phyloP scores from a whole-genome alignment of 2,888 invertebrate genomes.

The Neria commutata region DNA sequence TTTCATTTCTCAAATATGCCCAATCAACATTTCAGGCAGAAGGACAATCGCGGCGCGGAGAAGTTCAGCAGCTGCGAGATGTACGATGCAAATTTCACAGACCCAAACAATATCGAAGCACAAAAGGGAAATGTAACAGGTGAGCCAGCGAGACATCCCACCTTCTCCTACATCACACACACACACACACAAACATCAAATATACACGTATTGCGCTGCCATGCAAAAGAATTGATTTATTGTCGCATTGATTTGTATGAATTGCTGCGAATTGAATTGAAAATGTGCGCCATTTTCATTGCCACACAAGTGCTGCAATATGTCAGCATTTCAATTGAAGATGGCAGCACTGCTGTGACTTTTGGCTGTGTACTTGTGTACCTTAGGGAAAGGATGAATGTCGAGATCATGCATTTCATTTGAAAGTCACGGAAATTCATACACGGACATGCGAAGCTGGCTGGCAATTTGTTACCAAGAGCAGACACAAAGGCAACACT shows the following conservation, averaged over 20 bases:
- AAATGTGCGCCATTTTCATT: neutral
- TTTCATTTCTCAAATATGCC: neutral
- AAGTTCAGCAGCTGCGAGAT: conserved; percentile 63
- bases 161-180: neutral
- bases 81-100: conserved; percentile 60
- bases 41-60: conserved; percentile 56
- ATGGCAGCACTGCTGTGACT: too few species aligned
- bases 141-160: conserved; percentile 24
- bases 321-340: too few species aligned
- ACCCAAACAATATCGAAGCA: conserved; percentile 45
- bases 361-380: too few species aligned
- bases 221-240: conserved; percentile 3
- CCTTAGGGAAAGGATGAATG: too few species aligned
- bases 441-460: too few species aligned
- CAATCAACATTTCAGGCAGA: conserved; percentile 40
- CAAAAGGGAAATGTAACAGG: conserved; percentile 44
- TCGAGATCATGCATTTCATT: too few species aligned
- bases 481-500: too few species aligned
- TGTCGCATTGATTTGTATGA: neutral
- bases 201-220: too few species aligned
- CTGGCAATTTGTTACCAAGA: too few species aligned
- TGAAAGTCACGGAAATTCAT: too few species aligned
- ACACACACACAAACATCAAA: too few species aligned
- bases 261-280: conserved; percentile 5
- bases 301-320: too few species aligned